These are phyloP conservation scores for Pherbina coryleti DNA, from an alignment of 2,888 invertebrate genomes.

Conservation along the genomic window DNA sequence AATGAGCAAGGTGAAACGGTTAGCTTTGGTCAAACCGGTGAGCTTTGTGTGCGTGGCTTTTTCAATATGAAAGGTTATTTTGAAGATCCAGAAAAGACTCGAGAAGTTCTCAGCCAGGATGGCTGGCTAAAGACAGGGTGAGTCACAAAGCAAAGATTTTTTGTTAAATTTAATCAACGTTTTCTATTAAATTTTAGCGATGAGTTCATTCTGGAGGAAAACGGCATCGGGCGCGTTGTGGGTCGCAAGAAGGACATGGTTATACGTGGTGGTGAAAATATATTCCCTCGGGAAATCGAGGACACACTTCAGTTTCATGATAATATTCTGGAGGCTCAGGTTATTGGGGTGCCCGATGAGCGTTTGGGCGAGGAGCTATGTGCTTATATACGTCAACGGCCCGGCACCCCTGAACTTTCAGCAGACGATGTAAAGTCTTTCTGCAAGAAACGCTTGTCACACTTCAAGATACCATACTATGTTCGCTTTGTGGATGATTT, in stretches of 20 bases:
- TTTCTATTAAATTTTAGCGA: conserved; percentile 51
- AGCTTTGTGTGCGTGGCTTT: conserved; percentile 79
- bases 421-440: conserved; percentile 73
- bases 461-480: conserved; percentile 82
- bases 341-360: conserved; percentile 77
- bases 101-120: conserved; percentile 73
- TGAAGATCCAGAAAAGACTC: conserved; percentile 78
- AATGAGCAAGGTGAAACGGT: conserved; percentile 74
- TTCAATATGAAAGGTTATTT: conserved; percentile 80
- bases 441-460: conserved; percentile 77
- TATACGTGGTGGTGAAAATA: conserved; percentile 82
- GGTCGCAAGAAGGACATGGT: conserved; percentile 81
- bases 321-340: conserved; percentile 76
- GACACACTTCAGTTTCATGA: conserved; percentile 77
- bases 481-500: conserved; percentile 75
- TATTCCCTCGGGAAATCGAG: conserved; percentile 83
- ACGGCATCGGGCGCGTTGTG: conserved; percentile 76
- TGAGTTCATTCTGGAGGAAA: conserved; percentile 73
- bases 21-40: conserved; percentile 76
- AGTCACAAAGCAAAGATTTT: conserved; percentile 23
- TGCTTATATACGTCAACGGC: conserved; percentile 73
- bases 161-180: not conserved
- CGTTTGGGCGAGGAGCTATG: conserved; percentile 80
- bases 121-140: conserved; percentile 83
- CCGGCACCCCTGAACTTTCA: conserved; percentile 65